Percentiles rank a stretch among this genome's conserved stretches.
Evolutionary conservation across 2,797 vertebrate genomes (phyloP).

Genomic region (Luscinia megarhynchos): DNA sequence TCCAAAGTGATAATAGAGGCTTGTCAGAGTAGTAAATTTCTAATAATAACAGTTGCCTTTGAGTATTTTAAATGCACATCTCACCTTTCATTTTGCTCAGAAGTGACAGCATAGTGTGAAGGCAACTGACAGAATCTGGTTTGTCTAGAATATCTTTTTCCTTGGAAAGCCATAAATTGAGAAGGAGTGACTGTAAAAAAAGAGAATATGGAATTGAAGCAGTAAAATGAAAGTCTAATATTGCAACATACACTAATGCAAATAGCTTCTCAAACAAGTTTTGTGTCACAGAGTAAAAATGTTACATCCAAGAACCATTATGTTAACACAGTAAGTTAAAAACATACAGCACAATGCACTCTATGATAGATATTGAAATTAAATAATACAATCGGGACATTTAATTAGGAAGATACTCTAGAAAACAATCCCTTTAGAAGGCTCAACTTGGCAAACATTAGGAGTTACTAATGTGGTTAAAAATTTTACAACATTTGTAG

Average conservation of each 20-base stretch:
- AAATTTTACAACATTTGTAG: background rate
- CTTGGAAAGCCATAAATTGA: conserved; percentile 92
- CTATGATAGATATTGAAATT: background rate
- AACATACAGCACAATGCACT: background rate
- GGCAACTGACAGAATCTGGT: conserved; percentile 79
- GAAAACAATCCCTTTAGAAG: background rate
- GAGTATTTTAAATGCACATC: background rate
- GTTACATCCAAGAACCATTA: background rate
- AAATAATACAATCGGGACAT: background rate
- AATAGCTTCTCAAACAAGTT: background rate
- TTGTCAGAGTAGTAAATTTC: background rate
- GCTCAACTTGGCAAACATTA: background rate
- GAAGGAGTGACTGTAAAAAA: conserved; percentile 82
- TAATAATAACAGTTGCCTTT: background rate
- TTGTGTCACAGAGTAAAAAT: background rate
- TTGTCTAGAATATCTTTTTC: conserved; percentile 89
- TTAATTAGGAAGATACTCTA: background rate
- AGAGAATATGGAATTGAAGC: background rate
- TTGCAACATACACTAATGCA: background rate
- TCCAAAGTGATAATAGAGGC: background rate
- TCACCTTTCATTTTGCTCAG: conserved; percentile 94
- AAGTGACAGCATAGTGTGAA: conserved; percentile 85
- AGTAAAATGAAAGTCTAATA: background rate
- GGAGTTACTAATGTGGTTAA: background rate
- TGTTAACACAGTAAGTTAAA: background rate